Percentiles rank a stretch among this genome's conserved stretches.
Evolutionary conservation across 1,140 invertebrate genomes (phyloP).

Genomic region (Caerostris darwini): DNA sequence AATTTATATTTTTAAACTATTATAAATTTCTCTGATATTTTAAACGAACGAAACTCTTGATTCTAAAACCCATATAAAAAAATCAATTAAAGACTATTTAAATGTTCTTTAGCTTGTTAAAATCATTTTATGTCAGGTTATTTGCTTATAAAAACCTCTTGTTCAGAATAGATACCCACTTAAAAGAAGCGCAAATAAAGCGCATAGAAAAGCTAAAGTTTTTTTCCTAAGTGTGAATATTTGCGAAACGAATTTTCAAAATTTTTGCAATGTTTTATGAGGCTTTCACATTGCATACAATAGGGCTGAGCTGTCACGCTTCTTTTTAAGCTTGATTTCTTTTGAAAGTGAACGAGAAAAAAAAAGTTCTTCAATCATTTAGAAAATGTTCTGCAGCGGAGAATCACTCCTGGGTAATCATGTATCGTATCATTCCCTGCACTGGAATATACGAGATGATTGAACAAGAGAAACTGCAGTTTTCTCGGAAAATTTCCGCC

Average conservation of each 20-base stretch:
- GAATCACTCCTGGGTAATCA: neutral
- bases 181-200: too few species aligned
- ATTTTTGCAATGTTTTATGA: neutral
- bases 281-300: neutral
- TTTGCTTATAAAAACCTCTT: too few species aligned
- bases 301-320: neutral
- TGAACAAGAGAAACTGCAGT: constrained; percentile 18
- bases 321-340: constrained; percentile 5
- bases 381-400: neutral
- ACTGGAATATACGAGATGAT: constrained; percentile 31
- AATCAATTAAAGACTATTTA: too few species aligned
- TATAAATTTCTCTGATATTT: too few species aligned
- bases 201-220: too few species aligned
- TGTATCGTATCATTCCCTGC: neutral
- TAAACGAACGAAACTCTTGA: too few species aligned
- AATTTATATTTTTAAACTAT: too few species aligned
- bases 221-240: neutral
- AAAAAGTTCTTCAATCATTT: constrained; percentile 18
- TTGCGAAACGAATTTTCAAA: neutral
- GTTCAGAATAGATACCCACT: too few species aligned
- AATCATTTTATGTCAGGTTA: too few species aligned
- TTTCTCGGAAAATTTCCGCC: neutral
- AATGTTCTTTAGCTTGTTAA: too few species aligned
- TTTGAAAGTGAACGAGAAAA: neutral
- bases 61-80: too few species aligned